These are phyloP conservation scores for Subacronicta megacephala DNA, from an alignment of 2,888 invertebrate species.

Conservation along the genomic window DNA sequence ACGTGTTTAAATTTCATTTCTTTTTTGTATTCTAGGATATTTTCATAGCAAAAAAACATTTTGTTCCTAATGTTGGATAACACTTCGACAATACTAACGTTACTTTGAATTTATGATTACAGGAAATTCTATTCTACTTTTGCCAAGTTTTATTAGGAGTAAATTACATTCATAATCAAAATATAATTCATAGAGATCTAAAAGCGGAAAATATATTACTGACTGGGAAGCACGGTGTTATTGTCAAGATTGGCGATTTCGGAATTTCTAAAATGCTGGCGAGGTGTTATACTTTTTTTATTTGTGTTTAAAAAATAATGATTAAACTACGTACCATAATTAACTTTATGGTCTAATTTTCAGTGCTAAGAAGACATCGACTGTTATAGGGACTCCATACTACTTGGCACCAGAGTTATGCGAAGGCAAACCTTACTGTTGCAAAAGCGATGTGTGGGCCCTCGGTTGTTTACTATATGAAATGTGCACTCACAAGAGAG, in stretches of 20 bases:
- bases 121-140: slow-evolving; percentile 92
- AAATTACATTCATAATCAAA: slow-evolving; percentile 94
- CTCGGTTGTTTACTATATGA: slow-evolving; percentile 96
- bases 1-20: too few relatives aligned
- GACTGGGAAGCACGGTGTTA: slow-evolving; percentile 91
- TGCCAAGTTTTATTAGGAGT: slow-evolving; percentile 94
- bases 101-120: slow-evolving; percentile 59
- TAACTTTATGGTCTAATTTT: too few relatives aligned
- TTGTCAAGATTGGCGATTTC: slow-evolving; percentile 95
- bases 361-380: slow-evolving; percentile 90
- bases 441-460: slow-evolving; percentile 96
- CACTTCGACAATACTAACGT: too few relatives aligned
- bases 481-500: slow-evolving; percentile 92
- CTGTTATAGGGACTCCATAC: slow-evolving; percentile 94
- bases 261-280: slow-evolving; percentile 94
- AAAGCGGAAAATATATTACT: slow-evolving; percentile 96
- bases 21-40: too few relatives aligned
- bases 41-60: too few relatives aligned
- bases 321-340: too few relatives aligned
- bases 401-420: slow-evolving; percentile 96
- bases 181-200: slow-evolving; percentile 95
- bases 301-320: too few relatives aligned
- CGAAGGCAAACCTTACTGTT: slow-evolving; percentile 93
- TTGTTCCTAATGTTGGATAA: too few relatives aligned
- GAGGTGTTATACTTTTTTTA: slow-evolving; percentile 77